Evolutionary conservation across 2,797 vertebrate genomes (phyloP).

Genomic region (Sebastes iracundus): DNA sequence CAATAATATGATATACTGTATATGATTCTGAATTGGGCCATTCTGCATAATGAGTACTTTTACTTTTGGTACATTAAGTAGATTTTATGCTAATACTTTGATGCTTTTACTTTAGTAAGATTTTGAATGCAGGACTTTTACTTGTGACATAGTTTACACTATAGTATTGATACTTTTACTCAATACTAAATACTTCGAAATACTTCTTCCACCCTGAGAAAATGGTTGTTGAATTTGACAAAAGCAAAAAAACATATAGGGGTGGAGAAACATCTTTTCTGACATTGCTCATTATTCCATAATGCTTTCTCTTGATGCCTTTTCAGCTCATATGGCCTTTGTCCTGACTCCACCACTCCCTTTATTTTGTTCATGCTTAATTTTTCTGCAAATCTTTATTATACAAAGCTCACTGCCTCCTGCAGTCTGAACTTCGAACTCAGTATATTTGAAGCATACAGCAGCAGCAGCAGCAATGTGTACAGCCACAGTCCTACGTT

Average conservation of each 20-base stretch:
- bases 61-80: too few relatives aligned
- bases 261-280: neutral
- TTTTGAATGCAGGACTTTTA: too few relatives aligned
- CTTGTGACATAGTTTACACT: neutral
- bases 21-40: too few relatives aligned
- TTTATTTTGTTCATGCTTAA: constrained; percentile 8
- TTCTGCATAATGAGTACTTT: too few relatives aligned
- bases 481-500: neutral
- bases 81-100: too few relatives aligned
- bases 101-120: accelerated
- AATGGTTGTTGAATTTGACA: neutral
- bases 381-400: constrained; percentile 10
- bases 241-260: neutral
- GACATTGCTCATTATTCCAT: neutral
- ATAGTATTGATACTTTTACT: neutral
- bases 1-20: too few relatives aligned
- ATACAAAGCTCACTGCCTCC: constrained; percentile 22
- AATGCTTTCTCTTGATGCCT: neutral
- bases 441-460: constrained; percentile 10
- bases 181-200: too few relatives aligned
- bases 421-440: constrained; percentile 38
- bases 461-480: neutral
- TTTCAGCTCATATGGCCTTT: neutral
- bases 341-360: neutral
- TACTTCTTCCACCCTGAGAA: neutral